phyloP scores from a whole-genome alignment of 2,888 invertebrate species.

The Drosophila gaucha region DNA sequence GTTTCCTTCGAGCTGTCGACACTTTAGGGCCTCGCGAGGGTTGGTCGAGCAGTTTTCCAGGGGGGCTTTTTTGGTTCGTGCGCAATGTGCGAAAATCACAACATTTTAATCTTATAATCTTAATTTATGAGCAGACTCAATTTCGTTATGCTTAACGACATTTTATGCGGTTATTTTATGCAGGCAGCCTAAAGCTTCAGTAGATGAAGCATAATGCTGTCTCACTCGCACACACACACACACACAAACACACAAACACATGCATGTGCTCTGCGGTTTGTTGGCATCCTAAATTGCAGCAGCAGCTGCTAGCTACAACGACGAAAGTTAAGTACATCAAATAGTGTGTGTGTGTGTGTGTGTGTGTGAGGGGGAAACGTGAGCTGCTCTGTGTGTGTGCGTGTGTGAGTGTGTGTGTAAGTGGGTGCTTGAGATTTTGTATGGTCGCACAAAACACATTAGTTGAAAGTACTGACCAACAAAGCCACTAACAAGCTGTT shows the following conservation, averaged over 20 bases:
- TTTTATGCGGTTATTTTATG: conserved; percentile 79
- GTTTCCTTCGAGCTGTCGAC: conserved; percentile 23
- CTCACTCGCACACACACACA: conserved; percentile 14
- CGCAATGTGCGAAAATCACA: conserved; percentile 76
- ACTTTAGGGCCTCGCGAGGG: not conserved
- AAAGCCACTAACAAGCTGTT: conserved; percentile 81
- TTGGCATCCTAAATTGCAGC: conserved; percentile 57
- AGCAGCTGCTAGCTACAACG: conserved; percentile 49
- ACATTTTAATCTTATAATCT: conserved; percentile 81
- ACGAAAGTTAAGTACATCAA: conserved; percentile 70
- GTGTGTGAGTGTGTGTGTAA: conserved; percentile 42
- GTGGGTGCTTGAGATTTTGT: conserved; percentile 74
- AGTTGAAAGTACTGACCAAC: conserved; percentile 82
- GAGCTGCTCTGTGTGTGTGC: conserved; percentile 9
- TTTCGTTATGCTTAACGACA: conserved; percentile 81
- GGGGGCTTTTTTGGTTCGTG: conserved; percentile 22
- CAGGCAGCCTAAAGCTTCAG: conserved; percentile 52
- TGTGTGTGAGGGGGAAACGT: conserved; percentile 7
- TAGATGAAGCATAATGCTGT: conserved; percentile 39
- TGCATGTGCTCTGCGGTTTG: conserved; percentile 59
- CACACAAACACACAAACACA: conserved; percentile 14
- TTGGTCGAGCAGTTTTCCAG: not conserved
- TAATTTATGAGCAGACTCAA: conserved; percentile 81
- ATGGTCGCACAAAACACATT: conserved; percentile 78
- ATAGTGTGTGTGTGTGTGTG: conserved; percentile 23